Evolutionary conservation across 2,888 invertebrate species (phyloP).

Genomic region (Tipula lateralis): DNA sequence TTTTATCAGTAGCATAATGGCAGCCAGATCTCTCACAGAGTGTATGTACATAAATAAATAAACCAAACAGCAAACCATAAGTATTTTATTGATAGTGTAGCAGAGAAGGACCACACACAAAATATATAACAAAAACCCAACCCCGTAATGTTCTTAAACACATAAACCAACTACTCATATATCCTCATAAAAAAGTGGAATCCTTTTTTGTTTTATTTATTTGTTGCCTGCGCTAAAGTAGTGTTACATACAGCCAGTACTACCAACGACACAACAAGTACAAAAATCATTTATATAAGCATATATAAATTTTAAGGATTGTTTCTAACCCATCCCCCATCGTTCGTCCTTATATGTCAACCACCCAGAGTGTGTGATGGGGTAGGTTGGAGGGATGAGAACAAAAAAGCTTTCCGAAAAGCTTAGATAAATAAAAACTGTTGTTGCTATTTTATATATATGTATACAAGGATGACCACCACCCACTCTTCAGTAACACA

Average conservation of each 20-base stretch:
- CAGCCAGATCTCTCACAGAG: neutral
- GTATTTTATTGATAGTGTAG: neutral
- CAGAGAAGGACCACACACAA: neutral
- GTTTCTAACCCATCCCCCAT: neutral
- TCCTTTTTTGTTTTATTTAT: constrained; percentile 19
- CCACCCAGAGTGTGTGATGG: too few species aligned
- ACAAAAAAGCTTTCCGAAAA: neutral
- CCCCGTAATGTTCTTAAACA: neutral
- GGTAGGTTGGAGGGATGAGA: too few species aligned
- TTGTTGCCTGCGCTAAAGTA: neutral
- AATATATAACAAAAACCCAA: neutral
- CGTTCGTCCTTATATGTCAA: neutral
- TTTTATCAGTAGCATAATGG: neutral
- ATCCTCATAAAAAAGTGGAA: neutral
- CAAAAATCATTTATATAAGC: neutral
- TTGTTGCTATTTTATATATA: neutral
- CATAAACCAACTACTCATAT: constrained; percentile 19
- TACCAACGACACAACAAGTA: neutral
- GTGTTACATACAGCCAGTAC: neutral
- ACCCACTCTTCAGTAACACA: neutral
- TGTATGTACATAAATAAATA: neutral
- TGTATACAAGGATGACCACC: neutral
- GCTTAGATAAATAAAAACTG: neutral
- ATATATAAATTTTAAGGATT: neutral
- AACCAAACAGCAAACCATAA: neutral